Conservation (phyloP, 1,140 invertebrate species). For the Drosophila mauritiana region DNA sequence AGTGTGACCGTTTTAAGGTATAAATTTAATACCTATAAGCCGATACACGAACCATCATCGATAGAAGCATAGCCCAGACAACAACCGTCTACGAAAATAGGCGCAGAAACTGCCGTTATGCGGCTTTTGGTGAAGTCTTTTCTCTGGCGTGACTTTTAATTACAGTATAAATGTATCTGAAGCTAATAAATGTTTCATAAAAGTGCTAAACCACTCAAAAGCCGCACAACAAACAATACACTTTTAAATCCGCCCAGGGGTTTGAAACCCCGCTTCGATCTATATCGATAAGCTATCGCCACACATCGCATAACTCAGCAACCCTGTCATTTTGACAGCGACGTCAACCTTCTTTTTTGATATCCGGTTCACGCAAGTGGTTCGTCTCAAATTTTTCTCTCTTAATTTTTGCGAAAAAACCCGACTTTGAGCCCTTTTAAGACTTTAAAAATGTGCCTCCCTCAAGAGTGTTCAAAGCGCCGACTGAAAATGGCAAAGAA, state of each 20-base stretch:
- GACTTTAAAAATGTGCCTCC: conserved; percentile 4
- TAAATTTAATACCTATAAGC: too few relatives aligned
- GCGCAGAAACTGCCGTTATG: not conserved
- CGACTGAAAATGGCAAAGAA: conserved; percentile 1
- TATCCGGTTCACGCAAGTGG: conserved; percentile 83
- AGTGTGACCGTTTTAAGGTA: too few relatives aligned
- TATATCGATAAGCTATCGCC: conserved; percentile 11
- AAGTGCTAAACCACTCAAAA: not conserved
- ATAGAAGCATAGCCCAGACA: not conserved
- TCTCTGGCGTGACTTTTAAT: not conserved
- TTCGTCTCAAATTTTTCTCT: conserved; percentile 52
- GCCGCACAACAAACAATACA: not conserved
- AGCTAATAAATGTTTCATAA: not conserved
- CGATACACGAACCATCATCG: not conserved
- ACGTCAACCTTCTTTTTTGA: conserved; percentile 73
- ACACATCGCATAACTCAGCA: not conserved
- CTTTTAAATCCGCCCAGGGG: not conserved
- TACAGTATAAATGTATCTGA: not conserved
- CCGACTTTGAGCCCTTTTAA: conserved; percentile 5
- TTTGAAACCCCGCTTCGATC: not conserved
- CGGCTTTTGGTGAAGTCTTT: not conserved
- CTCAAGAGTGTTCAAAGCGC: conserved; percentile 7
- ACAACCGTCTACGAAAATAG: not conserved
- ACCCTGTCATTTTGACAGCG: conserved; percentile 51
- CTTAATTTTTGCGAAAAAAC: conserved; percentile 28